Base-by-base conservation (phyloP, 2,113 vertebrate species). In the Microtus montanus region DNA sequence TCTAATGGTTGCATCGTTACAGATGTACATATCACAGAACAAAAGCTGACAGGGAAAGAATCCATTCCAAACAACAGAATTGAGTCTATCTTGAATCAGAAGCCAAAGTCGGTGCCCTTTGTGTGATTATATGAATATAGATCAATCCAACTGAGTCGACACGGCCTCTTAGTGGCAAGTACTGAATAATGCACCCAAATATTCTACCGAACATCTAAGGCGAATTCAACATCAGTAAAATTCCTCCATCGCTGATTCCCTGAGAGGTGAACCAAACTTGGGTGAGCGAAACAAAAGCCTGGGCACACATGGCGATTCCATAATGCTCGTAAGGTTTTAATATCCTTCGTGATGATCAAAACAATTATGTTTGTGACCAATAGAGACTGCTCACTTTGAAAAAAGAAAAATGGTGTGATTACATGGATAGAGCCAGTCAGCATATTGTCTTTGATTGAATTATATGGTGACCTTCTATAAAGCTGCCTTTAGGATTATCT, bases 351-450 rank as follows among this genome's bases (percentile, higher is more conserved):
- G 52, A 94, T 73, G 7, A 89, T 91, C 33, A 91, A 93, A 96
- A 13, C 4, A 5, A 22, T 93, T 83, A 38, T 92, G 44, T 68
- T 95, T 91, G 74, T 91, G 61, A 89, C 87, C 85, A 95, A 66
- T 28, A 61, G 28, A 84, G n/a, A 84, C 64, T 41, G 41, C n/a
- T 17, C 2, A 54, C 58, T 47, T 11, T 94, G 58, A 41, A 88
- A 85, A 93, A 90, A 26, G 44, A 7, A 44, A 95, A 80, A 74
- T 71, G 7, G 33, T 58, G 28, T 63, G 66, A 89, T 74, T 95
- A 35, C 14, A 54, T 38, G n/a, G 41, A 78, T 17, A 91, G 38
- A 88, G 15, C 38, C 79, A 83, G 17, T 84, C 75, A 87, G 74
- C 80, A 73, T 70, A 83, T 38, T 78, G 52, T 22, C 66, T 73